phyloP scores from a whole-genome alignment of 2,797 vertebrate species.

The Peromyscus aztecus region DNA sequence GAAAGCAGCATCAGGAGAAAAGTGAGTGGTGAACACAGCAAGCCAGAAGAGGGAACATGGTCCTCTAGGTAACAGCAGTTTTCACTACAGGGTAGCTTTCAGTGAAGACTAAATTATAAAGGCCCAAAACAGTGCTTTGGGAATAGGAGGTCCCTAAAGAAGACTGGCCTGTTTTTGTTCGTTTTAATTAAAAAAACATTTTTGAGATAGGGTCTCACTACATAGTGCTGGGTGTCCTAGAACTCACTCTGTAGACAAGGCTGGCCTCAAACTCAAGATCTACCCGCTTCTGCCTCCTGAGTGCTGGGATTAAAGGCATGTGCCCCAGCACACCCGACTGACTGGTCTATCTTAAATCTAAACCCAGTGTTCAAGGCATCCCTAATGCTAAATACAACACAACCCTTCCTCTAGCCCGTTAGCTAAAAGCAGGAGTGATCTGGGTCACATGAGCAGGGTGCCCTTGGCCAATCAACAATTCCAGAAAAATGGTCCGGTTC shows the following conservation, averaged over 20 bases:
- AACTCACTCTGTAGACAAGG: background rate
- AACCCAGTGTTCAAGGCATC: background rate
- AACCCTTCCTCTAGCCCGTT: background rate
- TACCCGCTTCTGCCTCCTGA: background rate
- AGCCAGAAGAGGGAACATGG: background rate
- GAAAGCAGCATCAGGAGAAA: background rate
- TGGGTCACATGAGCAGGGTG: background rate
- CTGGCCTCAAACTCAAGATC: background rate
- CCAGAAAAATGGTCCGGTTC: slow-evolving; percentile 19
- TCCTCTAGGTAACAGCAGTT: background rate
- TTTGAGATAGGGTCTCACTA: background rate
- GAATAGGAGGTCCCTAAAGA: background rate
- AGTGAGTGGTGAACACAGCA: background rate
- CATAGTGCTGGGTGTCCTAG: background rate
- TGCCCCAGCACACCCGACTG: no score
- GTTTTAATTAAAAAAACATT: background rate
- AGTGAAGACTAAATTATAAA: background rate
- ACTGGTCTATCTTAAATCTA: background rate
- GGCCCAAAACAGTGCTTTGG: background rate
- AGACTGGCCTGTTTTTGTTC: background rate
- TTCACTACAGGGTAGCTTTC: background rate
- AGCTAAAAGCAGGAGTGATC: background rate
- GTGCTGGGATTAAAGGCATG: background rate
- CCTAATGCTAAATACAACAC: background rate
- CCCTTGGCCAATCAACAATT: background rate